These are phyloP conservation scores for Apeira syringaria DNA, from an alignment of 2,888 invertebrate species.

Conservation along the genomic window DNA sequence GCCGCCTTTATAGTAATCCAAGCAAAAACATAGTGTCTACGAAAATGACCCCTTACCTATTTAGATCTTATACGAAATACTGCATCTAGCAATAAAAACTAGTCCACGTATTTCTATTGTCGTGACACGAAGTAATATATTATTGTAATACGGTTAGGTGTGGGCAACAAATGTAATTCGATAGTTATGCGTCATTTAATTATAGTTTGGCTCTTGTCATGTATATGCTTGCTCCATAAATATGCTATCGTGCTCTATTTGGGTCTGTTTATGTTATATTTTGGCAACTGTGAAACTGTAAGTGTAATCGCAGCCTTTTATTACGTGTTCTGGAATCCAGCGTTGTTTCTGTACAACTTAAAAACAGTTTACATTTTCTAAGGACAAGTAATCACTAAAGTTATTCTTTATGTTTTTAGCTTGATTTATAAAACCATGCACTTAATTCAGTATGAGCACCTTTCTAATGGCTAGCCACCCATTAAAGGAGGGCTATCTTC, in stretches of 20 bases:
- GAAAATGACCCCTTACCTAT: too few species aligned
- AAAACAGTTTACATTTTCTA: too few species aligned
- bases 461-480: conserved; percentile 45
- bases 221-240: conserved; percentile 40
- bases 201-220: conserved; percentile 43
- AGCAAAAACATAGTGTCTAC: conserved; percentile 16
- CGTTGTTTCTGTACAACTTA: too few species aligned
- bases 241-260: conserved; percentile 41
- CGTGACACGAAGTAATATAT: conserved; percentile 34
- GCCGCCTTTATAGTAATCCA: conserved; percentile 49
- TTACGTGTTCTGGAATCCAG: conserved; percentile 9
- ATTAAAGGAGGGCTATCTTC: conserved; percentile 58
- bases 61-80: conserved; percentile 18
- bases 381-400: neutral
- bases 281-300: conserved; percentile 42
- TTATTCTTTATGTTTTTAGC: conserved; percentile 18
- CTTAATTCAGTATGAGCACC: conserved; percentile 22
- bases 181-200: conserved; percentile 51
- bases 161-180: conserved; percentile 46
- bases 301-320: conserved; percentile 34
- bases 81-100: conserved; percentile 26
- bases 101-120: conserved; percentile 38
- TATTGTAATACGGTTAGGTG: conserved; percentile 39
- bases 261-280: conserved; percentile 44
- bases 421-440: conserved; percentile 12